phyloP scores from a whole-genome alignment of 1,140 invertebrate genomes.

The Chrysoperla carnea region DNA sequence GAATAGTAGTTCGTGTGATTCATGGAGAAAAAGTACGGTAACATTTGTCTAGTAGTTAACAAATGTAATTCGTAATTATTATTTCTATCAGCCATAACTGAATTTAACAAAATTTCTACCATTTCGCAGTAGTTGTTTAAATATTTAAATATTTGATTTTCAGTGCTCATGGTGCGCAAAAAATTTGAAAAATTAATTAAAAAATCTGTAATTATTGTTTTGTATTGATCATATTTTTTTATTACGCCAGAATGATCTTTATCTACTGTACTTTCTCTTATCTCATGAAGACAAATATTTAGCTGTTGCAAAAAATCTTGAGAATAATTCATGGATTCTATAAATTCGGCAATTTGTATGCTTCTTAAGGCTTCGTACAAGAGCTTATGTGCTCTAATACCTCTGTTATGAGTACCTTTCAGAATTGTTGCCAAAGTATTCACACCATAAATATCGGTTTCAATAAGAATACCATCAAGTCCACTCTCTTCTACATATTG shows the following conservation, averaged over 20 bases:
- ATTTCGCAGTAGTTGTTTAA: slow-evolving; percentile 8
- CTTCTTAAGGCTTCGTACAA: slow-evolving; percentile 8
- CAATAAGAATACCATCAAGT: slow-evolving; percentile 5
- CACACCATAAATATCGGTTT: slow-evolving; percentile 4
- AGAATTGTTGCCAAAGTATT: no score
- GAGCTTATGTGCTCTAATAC: no score
- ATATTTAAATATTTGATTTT: slow-evolving; percentile 8
- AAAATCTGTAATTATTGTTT: slow-evolving; percentile 7
- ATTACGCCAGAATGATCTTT: slow-evolving; percentile 6
- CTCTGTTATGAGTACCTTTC: no score
- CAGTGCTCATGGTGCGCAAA: slow-evolving; percentile 6
- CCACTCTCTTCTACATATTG: slow-evolving; percentile 8
- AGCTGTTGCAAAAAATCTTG: slow-evolving; percentile 5
- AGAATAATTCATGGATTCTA: slow-evolving; percentile 7
- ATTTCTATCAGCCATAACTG: slow-evolving; percentile 8
- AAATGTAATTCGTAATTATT: slow-evolving; percentile 11
- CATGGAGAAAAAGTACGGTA: slow-evolving; percentile 6
- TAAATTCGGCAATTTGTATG: slow-evolving; percentile 8
- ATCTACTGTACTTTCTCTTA: slow-evolving; percentile 6
- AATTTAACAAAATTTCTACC: slow-evolving; percentile 9
- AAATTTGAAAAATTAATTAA: slow-evolving; percentile 8
- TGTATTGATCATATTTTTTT: slow-evolving; percentile 6
- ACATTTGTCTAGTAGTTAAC: slow-evolving; percentile 7
- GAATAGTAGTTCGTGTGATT: slow-evolving; percentile 10
- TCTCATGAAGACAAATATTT: slow-evolving; percentile 5